Percentiles rank a stretch among this genome's conserved stretches.
These are phyloP conservation scores for Myiozetetes cayanensis DNA, from an alignment of 2,113 vertebrate species.

Conservation along the genomic window DNA sequence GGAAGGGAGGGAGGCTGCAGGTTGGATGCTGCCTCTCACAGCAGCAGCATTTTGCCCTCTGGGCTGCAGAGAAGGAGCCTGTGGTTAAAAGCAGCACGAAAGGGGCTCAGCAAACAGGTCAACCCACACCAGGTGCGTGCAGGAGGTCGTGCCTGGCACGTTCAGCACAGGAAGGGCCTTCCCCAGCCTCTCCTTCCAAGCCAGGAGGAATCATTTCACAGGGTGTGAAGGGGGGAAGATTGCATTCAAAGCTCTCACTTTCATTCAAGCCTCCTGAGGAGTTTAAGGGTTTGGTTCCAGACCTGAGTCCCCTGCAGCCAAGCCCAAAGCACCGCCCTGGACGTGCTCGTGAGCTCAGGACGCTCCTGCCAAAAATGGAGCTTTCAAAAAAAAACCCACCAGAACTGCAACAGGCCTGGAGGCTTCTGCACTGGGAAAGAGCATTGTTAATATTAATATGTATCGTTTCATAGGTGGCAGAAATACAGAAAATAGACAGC, in stretches of 20 bases:
- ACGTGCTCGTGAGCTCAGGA: rapidly evolving
- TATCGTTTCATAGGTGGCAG: not conserved
- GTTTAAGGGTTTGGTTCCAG: not conserved
- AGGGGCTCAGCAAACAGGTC: not conserved
- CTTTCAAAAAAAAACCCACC: not conserved
- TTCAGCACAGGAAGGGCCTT: not conserved
- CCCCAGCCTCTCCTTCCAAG: not conserved
- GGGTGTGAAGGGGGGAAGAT: not conserved
- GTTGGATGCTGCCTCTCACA: not conserved
- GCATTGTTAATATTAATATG: not conserved
- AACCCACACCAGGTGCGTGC: not conserved
- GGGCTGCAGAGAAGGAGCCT: not conserved
- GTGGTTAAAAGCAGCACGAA: not conserved
- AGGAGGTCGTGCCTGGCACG: not conserved
- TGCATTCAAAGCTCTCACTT: not conserved
- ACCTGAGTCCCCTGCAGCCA: not conserved
- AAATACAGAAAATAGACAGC: not conserved
- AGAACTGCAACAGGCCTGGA: not conserved
- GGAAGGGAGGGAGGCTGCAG: not conserved
- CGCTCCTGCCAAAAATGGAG: not conserved
- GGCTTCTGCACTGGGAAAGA: not conserved
- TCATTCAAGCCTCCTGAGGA: not conserved
- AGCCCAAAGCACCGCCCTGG: not conserved
- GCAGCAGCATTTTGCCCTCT: not conserved
- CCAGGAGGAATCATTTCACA: not conserved